Evolutionary conservation across 1,140 invertebrate species (phyloP).

Genomic region (Pseudachorutes palmiensis): DNA sequence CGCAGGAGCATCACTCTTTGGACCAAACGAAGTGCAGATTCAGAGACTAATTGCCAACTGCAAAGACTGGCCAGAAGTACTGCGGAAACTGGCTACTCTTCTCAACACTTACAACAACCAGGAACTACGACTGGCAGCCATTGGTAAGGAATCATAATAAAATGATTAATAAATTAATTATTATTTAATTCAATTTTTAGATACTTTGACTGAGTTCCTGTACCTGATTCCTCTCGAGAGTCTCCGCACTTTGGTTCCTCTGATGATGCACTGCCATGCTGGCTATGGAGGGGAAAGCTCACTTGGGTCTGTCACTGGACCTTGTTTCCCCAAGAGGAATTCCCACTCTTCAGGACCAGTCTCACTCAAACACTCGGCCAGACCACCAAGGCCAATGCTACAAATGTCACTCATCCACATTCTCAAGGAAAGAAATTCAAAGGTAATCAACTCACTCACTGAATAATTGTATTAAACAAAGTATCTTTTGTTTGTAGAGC

Average conservation of each 20-base stretch:
- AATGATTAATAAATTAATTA: neutral
- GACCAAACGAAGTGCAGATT: conserved; percentile 41
- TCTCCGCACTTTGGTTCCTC: conserved; percentile 68
- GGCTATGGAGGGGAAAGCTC: conserved; percentile 60
- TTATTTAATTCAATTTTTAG: conserved; percentile 45
- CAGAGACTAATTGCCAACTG: conserved; percentile 40
- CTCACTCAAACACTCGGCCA: conserved; percentile 42
- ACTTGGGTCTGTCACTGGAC: conserved; percentile 26
- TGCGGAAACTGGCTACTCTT: conserved; percentile 73
- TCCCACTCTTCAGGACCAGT: conserved; percentile 32
- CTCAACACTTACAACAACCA: conserved; percentile 84
- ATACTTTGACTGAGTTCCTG: conserved; percentile 74
- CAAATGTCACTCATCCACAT: conserved; percentile 77
- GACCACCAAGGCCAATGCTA: conserved; percentile 70
- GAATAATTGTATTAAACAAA: too few relatives aligned
- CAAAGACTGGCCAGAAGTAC: conserved; percentile 76
- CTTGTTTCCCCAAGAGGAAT: conserved; percentile 42
- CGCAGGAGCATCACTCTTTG: conserved; percentile 24
- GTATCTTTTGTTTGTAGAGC: too few relatives aligned
- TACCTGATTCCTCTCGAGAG: conserved; percentile 72
- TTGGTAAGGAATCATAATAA: conserved; percentile 49
- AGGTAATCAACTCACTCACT: too few relatives aligned
- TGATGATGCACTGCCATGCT: conserved; percentile 74
- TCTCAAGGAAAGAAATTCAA: too few relatives aligned
- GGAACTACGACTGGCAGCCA: conserved; percentile 66